Conservation (phyloP, 1,140 invertebrate species). For the Temnothorax longispinosus region DNA sequence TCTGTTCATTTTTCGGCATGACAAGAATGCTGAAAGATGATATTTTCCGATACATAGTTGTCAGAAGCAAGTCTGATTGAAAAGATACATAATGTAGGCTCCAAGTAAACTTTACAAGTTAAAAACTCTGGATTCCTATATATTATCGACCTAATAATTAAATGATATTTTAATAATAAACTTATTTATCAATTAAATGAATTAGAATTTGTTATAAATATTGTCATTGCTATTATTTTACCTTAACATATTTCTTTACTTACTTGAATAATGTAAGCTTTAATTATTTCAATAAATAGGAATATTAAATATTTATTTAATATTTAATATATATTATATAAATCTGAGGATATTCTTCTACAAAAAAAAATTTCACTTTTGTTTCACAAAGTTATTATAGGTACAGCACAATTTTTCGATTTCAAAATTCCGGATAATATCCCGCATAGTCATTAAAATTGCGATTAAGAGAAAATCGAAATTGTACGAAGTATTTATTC, state of each 20-base stretch:
- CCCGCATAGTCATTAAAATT: background rate
- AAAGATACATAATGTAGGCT: background rate
- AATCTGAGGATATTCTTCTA: background rate
- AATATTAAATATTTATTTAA: background rate
- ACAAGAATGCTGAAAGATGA: background rate
- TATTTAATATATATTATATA: background rate
- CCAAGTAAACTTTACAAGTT: background rate
- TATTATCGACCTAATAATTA: background rate
- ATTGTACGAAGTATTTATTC: background rate
- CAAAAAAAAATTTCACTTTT: background rate
- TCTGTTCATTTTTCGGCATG: conserved; percentile 32
- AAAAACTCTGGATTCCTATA: background rate
- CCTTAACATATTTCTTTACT: background rate
- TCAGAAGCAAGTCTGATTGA: conserved; percentile 3
- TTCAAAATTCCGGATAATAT: background rate
- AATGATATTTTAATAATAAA: background rate
- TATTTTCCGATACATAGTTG: conserved; percentile 42
- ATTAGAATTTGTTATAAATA: background rate
- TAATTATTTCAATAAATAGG: background rate
- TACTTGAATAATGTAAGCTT: background rate
- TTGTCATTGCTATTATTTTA: background rate
- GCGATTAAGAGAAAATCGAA: background rate
- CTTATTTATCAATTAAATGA: background rate
- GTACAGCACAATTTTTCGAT: background rate
- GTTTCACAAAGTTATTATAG: background rate